Base-by-base conservation (phyloP, 1,140 invertebrate species). In the Meteorus sp. region DNA sequence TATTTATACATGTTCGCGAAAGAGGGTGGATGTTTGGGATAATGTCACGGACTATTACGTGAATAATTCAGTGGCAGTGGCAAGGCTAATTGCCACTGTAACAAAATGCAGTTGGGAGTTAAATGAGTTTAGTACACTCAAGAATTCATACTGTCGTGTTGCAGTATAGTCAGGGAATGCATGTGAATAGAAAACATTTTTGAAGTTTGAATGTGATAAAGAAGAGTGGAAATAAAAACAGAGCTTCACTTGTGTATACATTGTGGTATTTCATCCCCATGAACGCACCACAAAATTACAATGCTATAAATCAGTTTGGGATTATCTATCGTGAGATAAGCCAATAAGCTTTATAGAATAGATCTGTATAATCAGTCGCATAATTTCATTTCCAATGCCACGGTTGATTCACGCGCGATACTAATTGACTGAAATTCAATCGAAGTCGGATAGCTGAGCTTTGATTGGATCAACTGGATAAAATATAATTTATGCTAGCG, bases 11-110 rank as follows among this genome's bases (percentile, higher is more conserved):
- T n/a, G n/a, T n/a, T n/a, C n/a, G n/a, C n/a, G n/a, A n/a, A n/a
- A n/a, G n/a, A n/a, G n/a, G n/a, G n/a, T n/a, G n/a, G n/a, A n/a
- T n/a, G n/a, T n/a, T n/a, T n/a, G n/a, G n/a, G n/a, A n/a, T n/a
- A n/a, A n/a, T n/a, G n/a, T n/a, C n/a, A n/a, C n/a, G n/a, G n/a
- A 57, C 63, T 57, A 60, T 44, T 37, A 33, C 27, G 17, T 31
- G 44, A n/a, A 33, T 53, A 41, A 13, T 41, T 39, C 6, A 11
- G 51, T 41, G 4, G 9, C 25, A 41, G 13, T 19, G n/a, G n/a
- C 25, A 7, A 47, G 33, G n/a, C 19, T 41, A 53, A 53, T 53
- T 53, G 51, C 35, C n/a, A 13, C n/a, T n/a, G n/a, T 25, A 20
- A 17, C 25, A 39, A 17, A 53, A 39, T 37, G 11, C 5, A 15